phyloP scores from a whole-genome alignment of 2,113 vertebrate genomes.

The Miniopterus natalensis region DNA sequence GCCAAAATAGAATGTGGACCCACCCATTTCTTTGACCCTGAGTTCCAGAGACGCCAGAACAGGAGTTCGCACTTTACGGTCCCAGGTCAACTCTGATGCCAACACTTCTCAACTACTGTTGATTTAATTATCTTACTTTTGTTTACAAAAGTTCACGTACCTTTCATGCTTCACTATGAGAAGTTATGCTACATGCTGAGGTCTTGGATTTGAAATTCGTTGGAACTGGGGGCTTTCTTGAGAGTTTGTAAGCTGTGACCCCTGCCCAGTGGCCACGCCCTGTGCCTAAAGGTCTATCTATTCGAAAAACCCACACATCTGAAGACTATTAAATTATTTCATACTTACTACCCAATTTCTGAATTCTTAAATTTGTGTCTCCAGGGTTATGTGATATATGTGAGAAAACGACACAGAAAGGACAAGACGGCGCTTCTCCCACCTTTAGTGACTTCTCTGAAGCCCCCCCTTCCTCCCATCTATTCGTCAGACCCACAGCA shows the following conservation, averaged over 20 bases:
- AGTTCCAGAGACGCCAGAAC: not conserved
- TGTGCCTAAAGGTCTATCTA: constrained; percentile 70
- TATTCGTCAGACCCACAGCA: too few species aligned
- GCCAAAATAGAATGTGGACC: not conserved
- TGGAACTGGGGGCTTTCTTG: constrained; percentile 40
- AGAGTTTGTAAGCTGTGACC: constrained; percentile 62
- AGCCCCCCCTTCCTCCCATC: constrained; percentile 57
- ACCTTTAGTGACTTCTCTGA: not conserved
- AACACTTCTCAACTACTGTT: not conserved
- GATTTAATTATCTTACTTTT: not conserved
- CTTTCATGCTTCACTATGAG: not conserved
- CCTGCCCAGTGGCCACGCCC: constrained; percentile 59
- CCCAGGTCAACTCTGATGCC: not conserved
- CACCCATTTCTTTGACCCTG: not conserved
- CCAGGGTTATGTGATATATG: constrained; percentile 86
- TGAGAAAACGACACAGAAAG: constrained; percentile 83
- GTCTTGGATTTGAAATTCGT: not conserved
- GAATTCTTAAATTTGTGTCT: constrained; percentile 82
- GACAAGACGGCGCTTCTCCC: too few species aligned
- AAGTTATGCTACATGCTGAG: not conserved
- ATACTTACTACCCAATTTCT: constrained; percentile 73
- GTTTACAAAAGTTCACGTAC: not conserved
- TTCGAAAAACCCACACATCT: constrained; percentile 78
- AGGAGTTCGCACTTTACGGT: not conserved
- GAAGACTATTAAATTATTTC: constrained; percentile 88